Percentiles rank a stretch among this genome's conserved stretches.
phyloP scores from a whole-genome alignment of 2,113 vertebrate species.

The Thalassarche chlororhynchos region DNA sequence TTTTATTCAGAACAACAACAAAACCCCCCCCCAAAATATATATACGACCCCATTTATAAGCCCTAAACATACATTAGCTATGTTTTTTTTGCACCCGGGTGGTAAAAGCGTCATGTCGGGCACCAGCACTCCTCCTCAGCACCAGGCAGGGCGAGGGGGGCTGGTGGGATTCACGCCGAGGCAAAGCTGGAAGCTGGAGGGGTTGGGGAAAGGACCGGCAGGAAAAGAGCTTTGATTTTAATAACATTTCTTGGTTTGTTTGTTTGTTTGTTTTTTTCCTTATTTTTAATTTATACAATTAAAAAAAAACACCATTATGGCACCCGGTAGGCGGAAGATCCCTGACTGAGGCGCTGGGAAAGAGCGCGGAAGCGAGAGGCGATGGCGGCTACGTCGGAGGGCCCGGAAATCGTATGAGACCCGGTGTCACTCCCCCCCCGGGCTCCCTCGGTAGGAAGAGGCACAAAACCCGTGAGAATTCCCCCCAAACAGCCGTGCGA shows the following conservation, averaged over 20 bases:
- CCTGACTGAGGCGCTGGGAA: background rate
- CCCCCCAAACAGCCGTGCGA: background rate
- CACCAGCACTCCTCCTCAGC: background rate
- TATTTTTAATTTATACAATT: background rate
- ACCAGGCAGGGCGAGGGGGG: background rate
- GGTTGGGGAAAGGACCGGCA: background rate
- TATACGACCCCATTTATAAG: too few species aligned
- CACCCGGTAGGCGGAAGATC: background rate
- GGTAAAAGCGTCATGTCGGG: background rate
- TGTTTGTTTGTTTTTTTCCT: background rate
- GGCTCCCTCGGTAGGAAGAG: background rate
- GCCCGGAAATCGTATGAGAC: background rate
- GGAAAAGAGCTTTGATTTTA: background rate
- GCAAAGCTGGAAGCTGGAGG: background rate
- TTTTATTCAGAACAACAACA: background rate
- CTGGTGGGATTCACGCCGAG: background rate
- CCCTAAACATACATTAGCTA: too few species aligned
- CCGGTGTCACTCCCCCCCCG: too few species aligned
- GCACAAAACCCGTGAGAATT: background rate
- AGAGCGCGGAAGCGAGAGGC: background rate
- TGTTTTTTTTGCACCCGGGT: background rate
- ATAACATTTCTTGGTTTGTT: background rate
- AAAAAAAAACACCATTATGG: background rate
- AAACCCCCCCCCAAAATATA: background rate
- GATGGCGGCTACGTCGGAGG: background rate